These are phyloP conservation scores for Leucoraja erinaceus DNA, from an alignment of 2,113 vertebrate species.

Conservation along the genomic window DNA sequence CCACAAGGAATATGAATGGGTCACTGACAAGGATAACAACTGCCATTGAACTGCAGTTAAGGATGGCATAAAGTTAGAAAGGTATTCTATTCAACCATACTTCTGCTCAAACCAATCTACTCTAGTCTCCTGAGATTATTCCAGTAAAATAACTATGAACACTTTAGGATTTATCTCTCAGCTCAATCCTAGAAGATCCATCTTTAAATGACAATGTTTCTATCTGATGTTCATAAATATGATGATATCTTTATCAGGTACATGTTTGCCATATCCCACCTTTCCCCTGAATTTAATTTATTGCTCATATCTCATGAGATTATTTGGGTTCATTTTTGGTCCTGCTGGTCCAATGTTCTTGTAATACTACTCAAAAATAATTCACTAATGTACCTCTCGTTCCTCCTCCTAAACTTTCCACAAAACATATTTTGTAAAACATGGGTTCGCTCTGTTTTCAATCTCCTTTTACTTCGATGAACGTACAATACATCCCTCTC, in stretches of 20 bases:
- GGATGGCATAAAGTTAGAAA: not conserved
- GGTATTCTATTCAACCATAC: not conserved
- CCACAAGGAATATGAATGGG: not conserved
- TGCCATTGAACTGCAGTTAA: not conserved
- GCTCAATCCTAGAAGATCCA: not conserved
- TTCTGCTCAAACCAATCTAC: not conserved
- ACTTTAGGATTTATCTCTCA: not conserved
- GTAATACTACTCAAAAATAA: not conserved
- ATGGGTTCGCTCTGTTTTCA: not conserved
- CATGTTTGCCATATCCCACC: not conserved
- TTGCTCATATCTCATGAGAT: not conserved
- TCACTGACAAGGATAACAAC: not conserved
- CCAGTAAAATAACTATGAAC: not conserved
- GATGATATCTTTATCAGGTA: not conserved
- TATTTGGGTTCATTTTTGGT: not conserved
- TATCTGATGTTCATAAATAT: not conserved
- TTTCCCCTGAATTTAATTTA: not conserved
- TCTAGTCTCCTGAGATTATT: not conserved
- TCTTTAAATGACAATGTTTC: not conserved
- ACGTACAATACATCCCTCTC: not conserved
- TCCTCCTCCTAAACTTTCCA: not conserved
- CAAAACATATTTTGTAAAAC: not conserved
- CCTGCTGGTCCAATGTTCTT: not conserved
- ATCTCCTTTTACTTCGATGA: not conserved
- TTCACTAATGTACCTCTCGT: not conserved